Base-by-base conservation (phyloP, 2,113 vertebrate genomes). In the Gavialis gangeticus region DNA sequence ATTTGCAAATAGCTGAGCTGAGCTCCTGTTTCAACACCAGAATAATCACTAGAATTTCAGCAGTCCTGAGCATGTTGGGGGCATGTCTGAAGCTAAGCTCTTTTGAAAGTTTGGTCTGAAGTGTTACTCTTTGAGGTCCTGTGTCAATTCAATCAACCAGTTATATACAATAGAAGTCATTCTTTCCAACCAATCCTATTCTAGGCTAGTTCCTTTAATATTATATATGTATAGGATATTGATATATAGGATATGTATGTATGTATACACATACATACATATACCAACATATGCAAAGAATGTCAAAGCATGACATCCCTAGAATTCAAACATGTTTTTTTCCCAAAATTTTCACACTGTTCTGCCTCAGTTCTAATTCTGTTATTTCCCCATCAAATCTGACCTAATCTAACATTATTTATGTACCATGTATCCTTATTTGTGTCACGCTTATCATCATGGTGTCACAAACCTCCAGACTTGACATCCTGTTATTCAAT, bases 401-500 rank as follows among this genome's bases (percentile, higher is more conserved):
- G 22, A 3, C 21, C 21, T 73, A 73, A 90, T 21, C 3, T 2
- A 77, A 3, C 4, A 11, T 71, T 85, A 63, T 73, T 59, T 91
- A 5, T 18, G 55, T 46, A 46, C 46, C 46, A 46, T 79, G 25
- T n/a, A 11, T 22, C 30, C 37, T 25, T 63, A 85, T 81, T 76
- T n/a, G 58, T 78, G 46, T 81, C 58, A 87, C 75, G 57, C 25
- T 86, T 10, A 34, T 79, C 18, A 54, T 62, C 75, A 54, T 21
- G 27, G 24, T 67, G 34, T 64, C 67, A 82, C 62, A 94, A 81
- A 85, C 66, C 64, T 34, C 21, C 59, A 69, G 59, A 60, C 25
- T 2, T 91, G 89, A 80, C 69, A 93, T 73, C 7, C 62, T 17
- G 75, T 54, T 96, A 88, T 90, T 94, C 75, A 87, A 82, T 84